phyloP scores from a whole-genome alignment of 2,888 invertebrate genomes.

The Cancer borealis region DNA sequence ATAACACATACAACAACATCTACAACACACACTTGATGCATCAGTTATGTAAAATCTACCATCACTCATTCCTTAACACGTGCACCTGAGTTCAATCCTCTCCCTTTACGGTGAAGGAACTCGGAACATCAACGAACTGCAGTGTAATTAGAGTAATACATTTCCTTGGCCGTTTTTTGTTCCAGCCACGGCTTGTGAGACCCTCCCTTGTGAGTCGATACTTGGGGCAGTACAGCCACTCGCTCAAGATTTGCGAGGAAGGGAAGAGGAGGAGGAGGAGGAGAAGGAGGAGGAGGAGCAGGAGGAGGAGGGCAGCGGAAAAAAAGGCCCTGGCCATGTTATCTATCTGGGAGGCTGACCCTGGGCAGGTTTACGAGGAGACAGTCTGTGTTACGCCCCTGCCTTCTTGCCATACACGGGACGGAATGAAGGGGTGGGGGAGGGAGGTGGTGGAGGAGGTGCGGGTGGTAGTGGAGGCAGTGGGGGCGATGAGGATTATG shows the following conservation, averaged over 20 bases:
- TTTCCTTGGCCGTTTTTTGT: not conserved
- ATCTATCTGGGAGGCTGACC: not conserved
- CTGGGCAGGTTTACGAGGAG: conserved; percentile 29
- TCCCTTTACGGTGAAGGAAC: not conserved
- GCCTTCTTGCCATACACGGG: conserved; percentile 11
- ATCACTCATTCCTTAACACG: not conserved
- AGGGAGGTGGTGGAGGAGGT: not conserved
- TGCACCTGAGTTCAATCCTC: not conserved
- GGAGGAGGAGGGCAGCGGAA: not conserved
- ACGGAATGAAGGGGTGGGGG: not conserved
- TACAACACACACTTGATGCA: too few species aligned
- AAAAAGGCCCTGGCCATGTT: not conserved
- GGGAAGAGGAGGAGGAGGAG: not conserved
- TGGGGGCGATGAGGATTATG: not conserved
- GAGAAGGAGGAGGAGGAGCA: not conserved
- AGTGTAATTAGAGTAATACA: not conserved
- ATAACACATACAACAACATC: too few species aligned
- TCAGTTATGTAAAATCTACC: not conserved
- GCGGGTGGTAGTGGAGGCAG: not conserved
- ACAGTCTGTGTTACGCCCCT: conserved; percentile 17
- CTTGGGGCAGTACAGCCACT: not conserved
- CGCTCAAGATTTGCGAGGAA: conserved; percentile 1
- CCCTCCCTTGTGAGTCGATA: not conserved
- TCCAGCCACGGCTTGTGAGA: not conserved
- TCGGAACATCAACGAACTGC: not conserved